Evolutionary conservation across 1,140 invertebrate genomes (phyloP).

Genomic region (Trichonephila clavipes): DNA sequence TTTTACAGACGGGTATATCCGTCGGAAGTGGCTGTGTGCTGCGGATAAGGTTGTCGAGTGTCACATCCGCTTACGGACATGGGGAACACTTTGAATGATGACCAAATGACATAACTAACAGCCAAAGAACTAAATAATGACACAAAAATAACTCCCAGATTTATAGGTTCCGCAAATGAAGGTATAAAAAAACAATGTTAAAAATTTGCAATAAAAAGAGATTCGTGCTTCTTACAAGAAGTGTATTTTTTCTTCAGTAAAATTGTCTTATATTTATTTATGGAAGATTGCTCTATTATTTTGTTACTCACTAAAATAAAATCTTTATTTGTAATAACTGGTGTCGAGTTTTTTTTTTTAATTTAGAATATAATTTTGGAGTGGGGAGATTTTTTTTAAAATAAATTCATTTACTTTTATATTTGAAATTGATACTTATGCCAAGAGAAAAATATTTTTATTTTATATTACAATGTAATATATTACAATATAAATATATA

Average conservation of each 20-base stretch:
- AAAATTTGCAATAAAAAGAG: slow-evolving; percentile 11
- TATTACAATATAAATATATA: too few relatives aligned
- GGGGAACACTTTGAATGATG: slow-evolving; percentile 73
- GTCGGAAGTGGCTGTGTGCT: slow-evolving; percentile 71
- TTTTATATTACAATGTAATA: too few relatives aligned
- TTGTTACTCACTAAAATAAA: neutral
- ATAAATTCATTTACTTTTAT: too few relatives aligned
- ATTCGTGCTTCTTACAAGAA: neutral
- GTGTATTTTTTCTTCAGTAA: neutral
- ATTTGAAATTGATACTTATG: too few relatives aligned
- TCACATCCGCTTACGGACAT: slow-evolving; percentile 71
- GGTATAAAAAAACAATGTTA: slow-evolving; percentile 9
- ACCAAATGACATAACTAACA: slow-evolving; percentile 75
- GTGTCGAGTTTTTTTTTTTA: too few relatives aligned
- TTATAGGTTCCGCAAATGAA: slow-evolving; percentile 70
- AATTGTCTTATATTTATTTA: neutral
- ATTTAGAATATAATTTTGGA: too few relatives aligned
- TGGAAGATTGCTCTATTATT: neutral
- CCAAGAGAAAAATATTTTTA: too few relatives aligned
- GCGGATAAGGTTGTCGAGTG: slow-evolving; percentile 73
- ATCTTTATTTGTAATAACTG: too few relatives aligned
- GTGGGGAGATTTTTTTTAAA: too few relatives aligned
- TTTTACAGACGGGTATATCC: slow-evolving; percentile 50
- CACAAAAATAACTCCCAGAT: slow-evolving; percentile 68
- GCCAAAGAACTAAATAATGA: slow-evolving; percentile 63